These are phyloP conservation scores for Archocentrus centrarchus DNA, from an alignment of 2,113 vertebrate species.

Conservation along the genomic window DNA sequence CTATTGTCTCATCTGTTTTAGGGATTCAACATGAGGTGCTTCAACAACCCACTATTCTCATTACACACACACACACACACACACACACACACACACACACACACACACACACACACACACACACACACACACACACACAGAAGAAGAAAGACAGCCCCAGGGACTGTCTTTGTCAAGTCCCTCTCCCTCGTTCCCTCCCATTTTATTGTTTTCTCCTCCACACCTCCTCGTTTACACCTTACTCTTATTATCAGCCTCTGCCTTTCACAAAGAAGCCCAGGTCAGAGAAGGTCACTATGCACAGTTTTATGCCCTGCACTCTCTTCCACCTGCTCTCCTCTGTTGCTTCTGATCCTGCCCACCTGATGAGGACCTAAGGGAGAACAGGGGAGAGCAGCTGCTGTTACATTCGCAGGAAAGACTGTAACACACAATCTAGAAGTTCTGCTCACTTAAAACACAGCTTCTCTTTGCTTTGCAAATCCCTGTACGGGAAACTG, in stretches of 20 bases:
- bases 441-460: not conserved
- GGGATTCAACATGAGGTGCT: conserved; percentile 47
- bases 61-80: not conserved
- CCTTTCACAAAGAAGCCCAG: not conserved
- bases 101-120: conserved; percentile 21
- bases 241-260: not conserved
- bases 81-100: not conserved
- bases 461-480: not conserved
- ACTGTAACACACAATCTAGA: not conserved
- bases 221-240: not conserved
- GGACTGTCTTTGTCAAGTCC: conserved; percentile 51
- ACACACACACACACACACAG: conserved; percentile 9
- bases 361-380: conserved; percentile 21
- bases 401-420: not conserved
- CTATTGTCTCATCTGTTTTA: conserved; percentile 43
- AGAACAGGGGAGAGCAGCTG: conserved; percentile 9
- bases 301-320: conserved; percentile 12
- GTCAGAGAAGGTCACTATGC: conserved; percentile 12
- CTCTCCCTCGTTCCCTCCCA: conserved; percentile 2
- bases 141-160: conserved; percentile 30
- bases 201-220: conserved; percentile 7
- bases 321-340: conserved; percentile 30
- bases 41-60: conserved; percentile 55
- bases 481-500: too few relatives aligned
- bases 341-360: conserved; percentile 24